phyloP scores from a whole-genome alignment of 2,113 vertebrate genomes.

The Sitta europaea region DNA sequence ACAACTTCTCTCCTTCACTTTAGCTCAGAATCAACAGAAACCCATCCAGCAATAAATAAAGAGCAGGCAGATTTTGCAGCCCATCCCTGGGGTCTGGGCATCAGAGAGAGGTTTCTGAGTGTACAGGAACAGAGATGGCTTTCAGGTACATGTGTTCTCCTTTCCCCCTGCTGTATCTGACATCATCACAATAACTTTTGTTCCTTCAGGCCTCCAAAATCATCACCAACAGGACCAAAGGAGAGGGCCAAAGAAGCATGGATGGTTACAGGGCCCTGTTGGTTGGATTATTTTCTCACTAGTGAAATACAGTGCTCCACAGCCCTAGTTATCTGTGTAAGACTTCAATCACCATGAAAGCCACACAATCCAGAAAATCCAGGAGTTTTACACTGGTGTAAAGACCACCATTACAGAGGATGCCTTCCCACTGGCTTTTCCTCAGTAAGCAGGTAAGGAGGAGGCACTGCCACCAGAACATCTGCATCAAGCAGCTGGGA shows the following conservation, averaged over 20 bases:
- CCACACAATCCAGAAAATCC: not conserved
- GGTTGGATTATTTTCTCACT: not conserved
- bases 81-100: not conserved
- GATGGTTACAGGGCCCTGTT: not conserved
- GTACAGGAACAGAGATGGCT: accelerated
- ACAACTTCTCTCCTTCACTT: not conserved
- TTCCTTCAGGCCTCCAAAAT: not conserved
- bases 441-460: not conserved
- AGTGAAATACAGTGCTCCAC: not conserved
- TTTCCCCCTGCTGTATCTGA: not conserved
- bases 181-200: not conserved
- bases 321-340: not conserved
- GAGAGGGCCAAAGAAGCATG: not conserved
- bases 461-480: not conserved
- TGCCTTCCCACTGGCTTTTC: not conserved
- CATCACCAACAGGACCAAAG: not conserved
- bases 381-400: not conserved
- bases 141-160: not conserved
- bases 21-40: not conserved
- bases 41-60: not conserved
- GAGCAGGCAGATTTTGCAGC: not conserved
- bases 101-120: not conserved
- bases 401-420: not conserved
- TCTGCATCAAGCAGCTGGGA: not conserved
- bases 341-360: not conserved